phyloP scores from a whole-genome alignment of 2,888 invertebrate genomes.

The Ganaspis brasiliensis region DNA sequence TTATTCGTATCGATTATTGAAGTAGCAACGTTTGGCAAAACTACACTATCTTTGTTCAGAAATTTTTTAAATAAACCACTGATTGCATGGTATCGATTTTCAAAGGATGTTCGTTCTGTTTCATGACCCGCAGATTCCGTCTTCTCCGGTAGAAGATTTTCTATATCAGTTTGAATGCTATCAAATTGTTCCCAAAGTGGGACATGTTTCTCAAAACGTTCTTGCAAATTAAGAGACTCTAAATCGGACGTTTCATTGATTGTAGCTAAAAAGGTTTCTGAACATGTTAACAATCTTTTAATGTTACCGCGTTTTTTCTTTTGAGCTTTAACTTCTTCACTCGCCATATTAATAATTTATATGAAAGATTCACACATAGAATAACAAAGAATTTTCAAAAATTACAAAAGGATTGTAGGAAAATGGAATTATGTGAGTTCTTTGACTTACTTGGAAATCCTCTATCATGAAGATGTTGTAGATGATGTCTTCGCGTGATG shows the following conservation, averaged over 20 bases:
- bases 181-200: neutral
- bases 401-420: neutral
- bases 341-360: neutral
- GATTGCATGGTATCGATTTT: neutral
- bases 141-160: neutral
- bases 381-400: neutral
- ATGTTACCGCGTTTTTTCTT: slow-evolving; percentile 3
- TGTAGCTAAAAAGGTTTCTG: neutral
- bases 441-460: neutral
- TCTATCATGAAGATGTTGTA: no score
- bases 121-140: neutral
- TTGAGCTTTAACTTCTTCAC: neutral
- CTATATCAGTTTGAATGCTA: neutral
- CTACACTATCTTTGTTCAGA: no score
- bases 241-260: neutral
- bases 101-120: neutral
- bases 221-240: neutral
- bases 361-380: neutral
- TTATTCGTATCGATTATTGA: no score
- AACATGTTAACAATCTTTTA: neutral
- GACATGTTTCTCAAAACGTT: slow-evolving; percentile 11
- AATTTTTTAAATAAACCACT: neutral
- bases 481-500: no score
- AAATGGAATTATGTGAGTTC: neutral
- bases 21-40: no score